Evolutionary conservation across 2,113 vertebrate genomes (phyloP).

Genomic region (Spea bombifrons): DNA sequence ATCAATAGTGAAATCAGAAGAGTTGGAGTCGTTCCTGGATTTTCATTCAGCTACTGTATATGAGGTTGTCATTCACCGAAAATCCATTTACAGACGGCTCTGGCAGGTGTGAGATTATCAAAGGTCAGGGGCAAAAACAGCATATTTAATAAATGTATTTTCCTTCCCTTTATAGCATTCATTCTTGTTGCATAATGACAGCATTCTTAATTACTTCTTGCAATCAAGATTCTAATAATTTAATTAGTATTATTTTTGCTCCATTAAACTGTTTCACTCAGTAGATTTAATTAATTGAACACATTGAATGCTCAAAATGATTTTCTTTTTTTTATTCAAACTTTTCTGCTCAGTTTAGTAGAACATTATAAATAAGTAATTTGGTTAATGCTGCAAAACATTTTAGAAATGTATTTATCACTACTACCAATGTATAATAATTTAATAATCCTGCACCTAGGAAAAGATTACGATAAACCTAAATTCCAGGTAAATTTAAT

Average conservation of each 20-base stretch:
- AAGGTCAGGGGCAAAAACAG: constrained; percentile 65
- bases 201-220: constrained; percentile 63
- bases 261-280: constrained; percentile 61
- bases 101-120: constrained; percentile 58
- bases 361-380: constrained; percentile 46
- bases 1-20: constrained; percentile 48
- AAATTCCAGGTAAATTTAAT: neutral
- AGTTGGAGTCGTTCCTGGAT: neutral
- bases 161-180: constrained; percentile 52
- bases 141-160: constrained; percentile 61
- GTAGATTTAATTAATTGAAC: constrained; percentile 56
- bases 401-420: neutral
- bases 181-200: constrained; percentile 61
- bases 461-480: neutral
- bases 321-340: constrained; percentile 33
- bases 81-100: constrained; percentile 52
- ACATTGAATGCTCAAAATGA: constrained; percentile 49
- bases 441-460: neutral
- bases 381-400: constrained; percentile 31
- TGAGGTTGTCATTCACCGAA: constrained; percentile 52
- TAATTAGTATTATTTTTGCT: constrained; percentile 67
- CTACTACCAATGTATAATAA: neutral
- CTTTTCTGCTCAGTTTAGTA: constrained; percentile 33
- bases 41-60: constrained; percentile 44
- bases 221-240: constrained; percentile 65